Evolutionary conservation across 2,888 invertebrate genomes (phyloP).

Genomic region (Imbricaverruca yamaguchii): DNA sequence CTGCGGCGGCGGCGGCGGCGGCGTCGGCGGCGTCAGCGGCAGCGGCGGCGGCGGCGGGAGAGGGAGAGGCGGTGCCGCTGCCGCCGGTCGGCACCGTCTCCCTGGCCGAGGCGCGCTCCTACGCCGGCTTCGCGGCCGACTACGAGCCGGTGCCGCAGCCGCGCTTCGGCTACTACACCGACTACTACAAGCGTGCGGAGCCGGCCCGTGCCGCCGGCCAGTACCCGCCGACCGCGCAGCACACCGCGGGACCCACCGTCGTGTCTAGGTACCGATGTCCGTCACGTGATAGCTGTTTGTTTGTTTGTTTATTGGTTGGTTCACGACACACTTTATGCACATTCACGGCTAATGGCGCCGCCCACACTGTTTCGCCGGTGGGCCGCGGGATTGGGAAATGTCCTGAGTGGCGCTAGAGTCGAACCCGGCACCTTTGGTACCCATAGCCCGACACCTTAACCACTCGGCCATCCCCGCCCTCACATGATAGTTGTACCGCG

Average conservation of each 20-base stretch:
- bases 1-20: neutral
- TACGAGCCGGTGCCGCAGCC: neutral
- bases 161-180: neutral
- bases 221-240: neutral
- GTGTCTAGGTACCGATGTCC: neutral
- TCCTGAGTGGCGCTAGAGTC: no score
- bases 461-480: no score
- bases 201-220: neutral
- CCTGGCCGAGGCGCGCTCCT: neutral
- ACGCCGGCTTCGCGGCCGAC: neutral
- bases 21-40: neutral
- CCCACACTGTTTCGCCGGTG: no score
- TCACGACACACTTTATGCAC: no score
- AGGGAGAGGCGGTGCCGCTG: neutral
- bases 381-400: no score
- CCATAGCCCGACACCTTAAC: no score
- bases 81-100: neutral
- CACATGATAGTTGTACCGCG: no score
- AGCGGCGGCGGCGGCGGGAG: neutral
- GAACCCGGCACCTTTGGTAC: no score
- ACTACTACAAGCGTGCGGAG: constrained; percentile 7
- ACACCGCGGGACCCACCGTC: neutral
- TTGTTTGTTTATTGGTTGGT: no score
- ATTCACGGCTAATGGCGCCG: no score
- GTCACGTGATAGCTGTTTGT: no score